Percentiles rank a stretch among this genome's conserved stretches.
phyloP scores from a whole-genome alignment of 2,888 invertebrate genomes.

The Carabus problematicus region DNA sequence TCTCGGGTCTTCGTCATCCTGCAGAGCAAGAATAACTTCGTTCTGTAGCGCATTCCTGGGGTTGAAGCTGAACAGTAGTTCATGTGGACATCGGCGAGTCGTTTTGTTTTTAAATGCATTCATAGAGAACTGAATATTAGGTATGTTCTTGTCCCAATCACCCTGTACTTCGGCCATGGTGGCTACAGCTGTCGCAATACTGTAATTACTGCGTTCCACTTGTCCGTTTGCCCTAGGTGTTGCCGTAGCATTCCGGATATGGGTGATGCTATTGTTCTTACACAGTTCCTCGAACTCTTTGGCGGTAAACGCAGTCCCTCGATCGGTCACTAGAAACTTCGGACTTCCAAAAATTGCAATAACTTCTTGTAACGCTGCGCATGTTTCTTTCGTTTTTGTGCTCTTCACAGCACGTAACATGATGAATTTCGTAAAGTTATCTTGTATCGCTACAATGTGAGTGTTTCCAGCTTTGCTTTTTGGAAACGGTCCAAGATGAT shows the following conservation, averaged over 20 bases:
- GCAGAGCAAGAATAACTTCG: not conserved
- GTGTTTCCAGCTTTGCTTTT: slow-evolving; percentile 20
- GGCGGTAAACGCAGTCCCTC: slow-evolving; percentile 3
- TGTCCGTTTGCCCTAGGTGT: slow-evolving; percentile 26
- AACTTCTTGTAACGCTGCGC: slow-evolving; percentile 10
- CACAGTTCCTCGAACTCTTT: slow-evolving; percentile 14
- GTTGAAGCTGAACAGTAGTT: not conserved
- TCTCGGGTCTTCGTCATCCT: not conserved
- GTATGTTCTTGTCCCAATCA: slow-evolving; percentile 12
- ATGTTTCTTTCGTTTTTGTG: slow-evolving; percentile 23
- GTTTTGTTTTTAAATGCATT: slow-evolving; percentile 16
- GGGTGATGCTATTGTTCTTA: slow-evolving; percentile 2
- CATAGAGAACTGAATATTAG: slow-evolving; percentile 27
- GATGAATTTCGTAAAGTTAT: slow-evolving; percentile 30
- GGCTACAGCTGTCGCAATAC: slow-evolving; percentile 13
- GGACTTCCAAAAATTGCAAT: slow-evolving; percentile 22
- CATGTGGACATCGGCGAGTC: slow-evolving; percentile 5
- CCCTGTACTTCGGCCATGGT: slow-evolving; percentile 1
- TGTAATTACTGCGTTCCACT: slow-evolving; percentile 21
- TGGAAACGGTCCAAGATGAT: slow-evolving; percentile 29
- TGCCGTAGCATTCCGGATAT: slow-evolving; percentile 27
- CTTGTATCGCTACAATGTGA: slow-evolving; percentile 20
- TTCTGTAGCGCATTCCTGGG: slow-evolving; percentile 6
- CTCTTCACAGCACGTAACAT: slow-evolving; percentile 27
- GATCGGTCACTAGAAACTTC: slow-evolving; percentile 6